Conservation (phyloP, 2,113 vertebrate species). For the Vireo altiloquus region DNA sequence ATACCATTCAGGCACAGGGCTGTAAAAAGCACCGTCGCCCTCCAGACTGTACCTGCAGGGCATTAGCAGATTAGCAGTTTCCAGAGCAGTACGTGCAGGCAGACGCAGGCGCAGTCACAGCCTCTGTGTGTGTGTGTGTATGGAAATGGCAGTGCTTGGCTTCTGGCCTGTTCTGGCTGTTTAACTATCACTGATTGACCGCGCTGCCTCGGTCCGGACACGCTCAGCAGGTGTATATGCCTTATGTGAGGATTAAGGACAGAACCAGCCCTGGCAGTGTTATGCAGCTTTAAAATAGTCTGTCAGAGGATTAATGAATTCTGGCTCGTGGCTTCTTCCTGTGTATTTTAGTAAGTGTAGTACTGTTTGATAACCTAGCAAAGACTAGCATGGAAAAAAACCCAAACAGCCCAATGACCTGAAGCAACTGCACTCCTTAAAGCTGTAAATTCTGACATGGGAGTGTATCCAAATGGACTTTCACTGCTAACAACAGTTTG, state of each 20-base stretch:
- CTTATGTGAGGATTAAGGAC: background rate
- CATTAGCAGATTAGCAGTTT: background rate
- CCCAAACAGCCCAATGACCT: background rate
- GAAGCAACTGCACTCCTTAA: background rate
- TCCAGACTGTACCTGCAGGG: background rate
- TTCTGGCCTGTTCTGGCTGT: background rate
- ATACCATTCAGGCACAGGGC: background rate
- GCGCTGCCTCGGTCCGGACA: rapidly evolving
- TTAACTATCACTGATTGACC: background rate
- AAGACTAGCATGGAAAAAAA: background rate
- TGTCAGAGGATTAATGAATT: conserved; percentile 19
- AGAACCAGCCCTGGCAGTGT: background rate
- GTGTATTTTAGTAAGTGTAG: background rate
- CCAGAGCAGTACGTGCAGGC: background rate
- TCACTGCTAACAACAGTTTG: background rate
- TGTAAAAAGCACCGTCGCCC: background rate
- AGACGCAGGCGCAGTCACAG: background rate
- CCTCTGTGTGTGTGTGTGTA: background rate
- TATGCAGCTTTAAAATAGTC: conserved; percentile 11
- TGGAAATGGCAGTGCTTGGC: background rate
- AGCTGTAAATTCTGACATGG: conserved; percentile 2
- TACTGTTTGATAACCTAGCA: background rate
- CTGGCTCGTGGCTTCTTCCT: background rate
- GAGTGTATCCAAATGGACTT: background rate
- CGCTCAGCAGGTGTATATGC: background rate